Base-by-base conservation (phyloP, 2,113 vertebrate species). In the Tachysurus fulvidraco region DNA sequence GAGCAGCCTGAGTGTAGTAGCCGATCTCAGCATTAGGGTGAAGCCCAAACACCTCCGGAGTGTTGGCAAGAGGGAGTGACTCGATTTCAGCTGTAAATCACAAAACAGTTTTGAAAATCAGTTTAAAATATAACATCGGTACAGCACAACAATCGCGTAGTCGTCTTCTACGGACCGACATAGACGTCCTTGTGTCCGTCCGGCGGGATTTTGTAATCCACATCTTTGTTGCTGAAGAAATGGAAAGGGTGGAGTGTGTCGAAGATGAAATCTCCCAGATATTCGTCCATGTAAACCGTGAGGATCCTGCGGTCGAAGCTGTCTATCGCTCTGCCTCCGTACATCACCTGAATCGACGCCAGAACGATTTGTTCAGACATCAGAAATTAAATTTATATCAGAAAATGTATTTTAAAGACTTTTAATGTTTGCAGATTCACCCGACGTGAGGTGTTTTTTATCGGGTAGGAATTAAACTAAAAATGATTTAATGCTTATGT, bases 261-360 rank as follows among this genome's bases (percentile, higher is more conserved):
- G 23, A 99, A 99, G 13, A 99, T 91, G 91, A 99, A 99, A 88
- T 99, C 98, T 5, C 98, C 98, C 1, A 99, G 87, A 91, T 97
- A 99, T 89, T 99, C 98, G 0, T 99, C 96, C 97, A 99, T 98
- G 91, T 99, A 99, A 83, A 93, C 92, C 0, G 92, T 96, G n/a
- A 99, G 96, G 92, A 99, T 96, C 85, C 97, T 96, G 1, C 97
- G 95, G 88, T 99, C 98, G 9, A 98, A 99, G 95, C 97, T 97
- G 82, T 99, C 98, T 0, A 97, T 98, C 41, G 94, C 96, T 0
- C 97, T 94, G 0, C 98, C 98, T 0, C 98, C 98, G 0, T 99
- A 99, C 97, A 99, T 98, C 91, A 99, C 98, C 98, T 99, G 76
- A 9, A 54, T 81, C 13, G 89, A 60, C 87, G 30, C 36, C 7